Percentiles rank a stretch among this genome's conserved stretches.
Conservation (phyloP, 92 coral and sea anemone species). For the Phenganax marumi region DNA sequence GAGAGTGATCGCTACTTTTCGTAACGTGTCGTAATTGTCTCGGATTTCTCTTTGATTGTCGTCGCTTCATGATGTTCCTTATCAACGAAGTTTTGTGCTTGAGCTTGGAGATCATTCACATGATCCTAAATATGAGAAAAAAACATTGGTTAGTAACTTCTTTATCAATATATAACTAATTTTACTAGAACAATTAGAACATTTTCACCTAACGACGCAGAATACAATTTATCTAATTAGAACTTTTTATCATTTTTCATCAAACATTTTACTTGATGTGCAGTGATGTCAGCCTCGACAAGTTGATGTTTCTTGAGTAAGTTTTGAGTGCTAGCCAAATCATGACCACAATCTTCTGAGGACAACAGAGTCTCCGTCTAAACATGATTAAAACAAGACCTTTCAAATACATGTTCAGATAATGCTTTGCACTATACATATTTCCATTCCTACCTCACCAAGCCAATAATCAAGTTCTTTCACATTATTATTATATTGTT, state of each 20-base stretch:
- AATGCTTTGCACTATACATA: neutral
- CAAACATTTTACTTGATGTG: slow-evolving; percentile 71
- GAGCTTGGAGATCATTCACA: slow-evolving; percentile 87
- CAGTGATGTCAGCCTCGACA: slow-evolving; percentile 93
- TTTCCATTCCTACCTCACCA: slow-evolving; percentile 69
- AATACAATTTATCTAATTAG: too few species aligned
- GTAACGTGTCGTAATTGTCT: slow-evolving; percentile 81
- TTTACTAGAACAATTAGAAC: neutral
- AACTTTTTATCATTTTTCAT: too few species aligned
- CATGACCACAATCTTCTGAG: slow-evolving; percentile 94
- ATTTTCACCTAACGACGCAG: too few species aligned
- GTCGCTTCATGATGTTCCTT: slow-evolving; percentile 92
- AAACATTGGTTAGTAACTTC: neutral
- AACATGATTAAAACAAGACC: neutral
- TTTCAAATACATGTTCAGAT: neutral
- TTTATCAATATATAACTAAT: neutral
- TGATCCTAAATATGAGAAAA: slow-evolving; percentile 67
- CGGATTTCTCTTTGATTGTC: slow-evolving; percentile 80
- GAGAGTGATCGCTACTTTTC: slow-evolving; percentile 64
- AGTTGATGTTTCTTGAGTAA: slow-evolving; percentile 93
- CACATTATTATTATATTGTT: slow-evolving; percentile 90
- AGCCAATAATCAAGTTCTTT: slow-evolving; percentile 97
- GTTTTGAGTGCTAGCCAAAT: slow-evolving; percentile 94
- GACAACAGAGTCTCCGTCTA: slow-evolving; percentile 86
- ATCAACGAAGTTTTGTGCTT: slow-evolving; percentile 91